A percentile compares a stretch with the other conserved stretches of the same genome.
Evolutionary conservation across 2,888 invertebrate genomes (phyloP).

Genomic region (Notocelia uddmanniana): DNA sequence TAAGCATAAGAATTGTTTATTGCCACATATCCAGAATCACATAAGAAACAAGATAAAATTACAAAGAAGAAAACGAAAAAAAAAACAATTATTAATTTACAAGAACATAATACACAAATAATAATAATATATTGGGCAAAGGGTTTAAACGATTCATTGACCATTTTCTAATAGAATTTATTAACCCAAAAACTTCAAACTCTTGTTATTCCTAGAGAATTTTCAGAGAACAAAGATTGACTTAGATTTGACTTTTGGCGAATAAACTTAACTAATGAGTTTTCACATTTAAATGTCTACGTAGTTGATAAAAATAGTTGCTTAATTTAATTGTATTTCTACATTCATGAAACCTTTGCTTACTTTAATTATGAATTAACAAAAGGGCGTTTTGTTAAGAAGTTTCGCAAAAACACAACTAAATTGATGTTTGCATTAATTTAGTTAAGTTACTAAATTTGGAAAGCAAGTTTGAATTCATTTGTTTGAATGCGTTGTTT

Average conservation of each 20-base stretch:
- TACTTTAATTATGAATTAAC: background rate
- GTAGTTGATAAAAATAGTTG: background rate
- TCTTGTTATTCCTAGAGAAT: background rate
- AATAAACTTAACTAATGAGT: conserved; percentile 24
- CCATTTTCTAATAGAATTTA: conserved; percentile 2
- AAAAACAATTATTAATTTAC: too few species aligned
- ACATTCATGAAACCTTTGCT: background rate
- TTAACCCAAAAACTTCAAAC: background rate
- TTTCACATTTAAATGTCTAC: conserved; percentile 2
- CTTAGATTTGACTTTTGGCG: conserved; percentile 19
- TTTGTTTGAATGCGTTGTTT: background rate
- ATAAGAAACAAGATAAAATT: too few species aligned
- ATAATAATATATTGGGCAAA: too few species aligned
- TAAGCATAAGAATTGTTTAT: too few species aligned
- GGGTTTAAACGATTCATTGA: conserved; percentile 4
- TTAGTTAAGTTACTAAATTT: background rate
- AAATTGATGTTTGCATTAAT: background rate
- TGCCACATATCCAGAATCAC: too few species aligned
- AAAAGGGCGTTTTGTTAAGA: background rate
- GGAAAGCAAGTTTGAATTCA: background rate
- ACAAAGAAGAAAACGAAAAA: too few species aligned
- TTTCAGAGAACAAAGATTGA: background rate
- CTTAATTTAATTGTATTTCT: conserved; percentile 8
- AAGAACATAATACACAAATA: too few species aligned
- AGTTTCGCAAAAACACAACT: background rate